Evolutionary conservation across 2,888 invertebrate genomes (phyloP), one percentile per base, ranked within the genome.

Genomic region (Lordiphosa fenestrarum): DNA sequence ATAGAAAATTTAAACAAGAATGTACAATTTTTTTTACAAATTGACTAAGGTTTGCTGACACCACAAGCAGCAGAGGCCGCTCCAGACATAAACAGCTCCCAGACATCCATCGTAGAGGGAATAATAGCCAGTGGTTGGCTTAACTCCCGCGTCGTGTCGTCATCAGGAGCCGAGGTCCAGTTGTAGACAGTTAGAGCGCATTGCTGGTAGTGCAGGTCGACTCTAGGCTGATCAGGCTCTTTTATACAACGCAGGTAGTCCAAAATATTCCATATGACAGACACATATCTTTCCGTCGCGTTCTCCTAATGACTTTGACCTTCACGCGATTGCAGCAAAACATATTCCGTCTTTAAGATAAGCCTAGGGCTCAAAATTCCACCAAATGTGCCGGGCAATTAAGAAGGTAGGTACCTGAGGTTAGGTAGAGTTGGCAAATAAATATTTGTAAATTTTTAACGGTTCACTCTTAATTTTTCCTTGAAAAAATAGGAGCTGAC

Each of bases 141-240:
- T 6, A 25, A 39, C 10, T 44, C 10, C 13, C 10, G 15, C 12
- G 19, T n/a, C n/a, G 30, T 40, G 25, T 39, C 38, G 38, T 49
- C 41, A 48, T 30, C 33, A 53, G 41, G 25, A 33, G 36, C 44
- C 35, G 33, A 52, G 42, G 52, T 37, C 39, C 37, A 25, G 46
- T 15, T 70, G 76, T 68, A 60, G 52, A 15, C 70, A 42, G 55
- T 41, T 37, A 25, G 68, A 81, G 50, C 44, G 70, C 56, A 54
- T 47, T 35, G 62, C 62, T 77, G 59, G 73, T 48, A 77, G 70
- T 77, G 82, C 76, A 77, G 76, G 42, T 65, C 66, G 70, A 68
- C 44, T 46, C 25, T 3, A 12, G 30, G 39, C 6, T 10, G 40
- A 10, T 13, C 19, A 38, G 0, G 13, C 35, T n/a, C 48, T 81